phyloP scores from a whole-genome alignment of 2,113 vertebrate species.

The Parus major region DNA sequence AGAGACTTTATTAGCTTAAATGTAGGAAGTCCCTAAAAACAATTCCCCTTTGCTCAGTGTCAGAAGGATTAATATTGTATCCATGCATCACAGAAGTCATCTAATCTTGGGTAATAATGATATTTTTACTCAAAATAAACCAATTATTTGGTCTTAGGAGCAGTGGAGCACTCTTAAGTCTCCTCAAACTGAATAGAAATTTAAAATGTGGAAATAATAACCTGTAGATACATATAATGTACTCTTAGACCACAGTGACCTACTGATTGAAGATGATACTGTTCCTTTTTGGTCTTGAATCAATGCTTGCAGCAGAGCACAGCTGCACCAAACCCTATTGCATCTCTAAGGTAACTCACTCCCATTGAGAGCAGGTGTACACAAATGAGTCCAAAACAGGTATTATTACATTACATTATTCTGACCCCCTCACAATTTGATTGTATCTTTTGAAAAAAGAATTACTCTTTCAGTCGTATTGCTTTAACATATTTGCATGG shows the following conservation, averaged over 20 bases:
- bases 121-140: neutral
- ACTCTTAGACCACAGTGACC: neutral
- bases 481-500: neutral
- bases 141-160: neutral
- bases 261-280: neutral
- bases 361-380: neutral
- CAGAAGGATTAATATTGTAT: neutral
- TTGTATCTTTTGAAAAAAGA: neutral
- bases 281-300: neutral
- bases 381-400: neutral
- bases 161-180: neutral
- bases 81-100: neutral
- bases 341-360: neutral
- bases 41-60: neutral
- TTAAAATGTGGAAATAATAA: neutral
- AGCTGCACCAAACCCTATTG: neutral
- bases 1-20: neutral
- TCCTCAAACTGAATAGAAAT: neutral
- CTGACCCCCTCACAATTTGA: neutral
- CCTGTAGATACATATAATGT: neutral
- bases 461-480: neutral
- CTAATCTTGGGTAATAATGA: neutral
- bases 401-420: neutral
- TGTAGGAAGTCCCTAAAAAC: neutral
- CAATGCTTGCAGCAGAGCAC: neutral